phyloP scores from a whole-genome alignment of 2,888 invertebrate genomes.

The Bimastos eiseni region DNA sequence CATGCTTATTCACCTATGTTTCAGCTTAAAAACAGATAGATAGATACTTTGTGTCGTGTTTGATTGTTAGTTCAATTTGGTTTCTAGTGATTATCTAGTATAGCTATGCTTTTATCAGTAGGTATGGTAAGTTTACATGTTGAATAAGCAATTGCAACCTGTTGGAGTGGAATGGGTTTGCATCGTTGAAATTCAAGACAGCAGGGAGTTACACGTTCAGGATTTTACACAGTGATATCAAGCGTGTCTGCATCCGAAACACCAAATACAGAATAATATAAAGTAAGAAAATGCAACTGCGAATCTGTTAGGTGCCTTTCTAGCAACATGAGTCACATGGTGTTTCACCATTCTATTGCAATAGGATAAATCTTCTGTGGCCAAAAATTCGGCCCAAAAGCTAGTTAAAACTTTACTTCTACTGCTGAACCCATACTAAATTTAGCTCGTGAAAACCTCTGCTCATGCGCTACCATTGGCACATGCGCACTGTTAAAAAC shows the following conservation, averaged over 20 bases:
- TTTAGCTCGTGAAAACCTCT: too few relatives aligned
- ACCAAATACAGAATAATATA: neutral
- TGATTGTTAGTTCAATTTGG: neutral
- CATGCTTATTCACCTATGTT: neutral
- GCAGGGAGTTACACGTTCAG: neutral
- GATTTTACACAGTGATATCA: neutral
- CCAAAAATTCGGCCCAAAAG: too few relatives aligned
- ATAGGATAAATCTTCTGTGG: too few relatives aligned
- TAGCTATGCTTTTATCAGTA: neutral
- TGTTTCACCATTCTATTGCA: neutral
- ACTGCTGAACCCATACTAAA: too few relatives aligned
- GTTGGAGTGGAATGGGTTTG: neutral
- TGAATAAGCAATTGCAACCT: neutral
- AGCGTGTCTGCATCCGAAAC: neutral
- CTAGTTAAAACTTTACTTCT: too few relatives aligned
- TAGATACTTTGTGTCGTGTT: neutral
- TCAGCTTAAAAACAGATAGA: neutral
- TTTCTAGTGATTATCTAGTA: neutral
- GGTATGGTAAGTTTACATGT: neutral
- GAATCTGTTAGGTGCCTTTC: neutral
- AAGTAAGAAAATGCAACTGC: neutral
- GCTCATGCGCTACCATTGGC: too few relatives aligned
- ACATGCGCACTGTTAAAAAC: too few relatives aligned
- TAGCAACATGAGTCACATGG: neutral
- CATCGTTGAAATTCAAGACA: neutral